Base-by-base conservation (phyloP, 2,797 vertebrate genomes). In the Labeo calbasu region DNA sequence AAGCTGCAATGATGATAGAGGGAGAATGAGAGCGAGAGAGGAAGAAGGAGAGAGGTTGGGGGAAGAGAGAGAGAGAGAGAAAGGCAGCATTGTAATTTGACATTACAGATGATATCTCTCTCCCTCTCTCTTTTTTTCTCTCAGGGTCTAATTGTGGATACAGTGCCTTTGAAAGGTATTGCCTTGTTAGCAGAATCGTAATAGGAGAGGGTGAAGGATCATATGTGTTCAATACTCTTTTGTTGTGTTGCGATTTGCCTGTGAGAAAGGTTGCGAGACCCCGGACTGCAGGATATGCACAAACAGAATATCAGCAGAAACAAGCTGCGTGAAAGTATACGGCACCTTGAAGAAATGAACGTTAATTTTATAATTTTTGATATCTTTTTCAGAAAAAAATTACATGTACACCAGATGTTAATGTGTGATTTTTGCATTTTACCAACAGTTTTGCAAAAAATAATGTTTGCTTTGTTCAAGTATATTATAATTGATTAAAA, bases 141-240 rank as follows among this genome's bases (percentile, higher is more conserved):
- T 23, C 81, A 84, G 86, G 84, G 86, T 88, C 85, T 91, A 89
- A 91, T 91, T 90, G 88, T 89, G 85, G 87, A 88, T 89, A 91
- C 89, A 92, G 92, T 94, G 92, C 89, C 91, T 92, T 92, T 92
- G 87, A 80, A 88, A 86, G 11, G 71, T 93, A 93, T 94, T 94
- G 93, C 92, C 92, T 95, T 93, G 94, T 94, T 95, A 94, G 94
- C 94, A 94, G 91, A 93, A 93, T 92, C 88, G 89, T 93, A 93
- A 95, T 91, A 92, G 93, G 81, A 84, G 87, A 92, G 92, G 94
- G 93, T 93, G 89, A 92, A 91, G 92, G 94, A 93, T 95, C 93
- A 93, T 91, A 88, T 81, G 77, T 93, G 88, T 93, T 95, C 94
- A 94, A 94, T 95, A 94, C 73, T 85, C 84, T 87, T 90, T 88